A percentile compares a stretch with the other conserved stretches of the same genome.
These are phyloP conservation scores for Nibea albiflora DNA, from an alignment of 2,113 vertebrate genomes.

Conservation along the genomic window DNA sequence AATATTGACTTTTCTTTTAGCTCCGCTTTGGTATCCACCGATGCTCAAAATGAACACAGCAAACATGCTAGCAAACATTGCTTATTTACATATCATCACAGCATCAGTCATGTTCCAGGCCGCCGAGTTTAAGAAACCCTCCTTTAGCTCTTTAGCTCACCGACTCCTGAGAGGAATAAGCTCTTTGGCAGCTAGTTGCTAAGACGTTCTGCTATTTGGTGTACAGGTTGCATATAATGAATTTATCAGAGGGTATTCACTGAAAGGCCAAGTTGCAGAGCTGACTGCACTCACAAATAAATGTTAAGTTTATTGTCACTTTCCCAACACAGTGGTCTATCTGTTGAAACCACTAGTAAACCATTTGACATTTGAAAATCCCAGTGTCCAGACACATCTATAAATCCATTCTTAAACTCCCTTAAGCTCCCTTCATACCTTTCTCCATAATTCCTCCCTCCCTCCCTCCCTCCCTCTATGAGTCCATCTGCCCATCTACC, in stretches of 20 bases:
- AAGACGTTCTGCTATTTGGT: no score
- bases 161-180: no score
- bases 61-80: no score
- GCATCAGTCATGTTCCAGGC: no score
- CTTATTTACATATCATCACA: no score
- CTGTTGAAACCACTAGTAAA: neutral
- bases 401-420: neutral
- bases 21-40: neutral
- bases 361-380: constrained; percentile 4
- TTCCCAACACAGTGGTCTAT: neutral
- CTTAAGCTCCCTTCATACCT: neutral
- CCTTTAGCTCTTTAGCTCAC: no score
- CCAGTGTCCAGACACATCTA: constrained; percentile 9
- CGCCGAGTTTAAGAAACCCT: no score
- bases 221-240: no score
- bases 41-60: no score
- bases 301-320: neutral
- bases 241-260: no score
- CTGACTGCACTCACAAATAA: neutral
- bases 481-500: constrained; percentile 62
- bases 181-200: no score
- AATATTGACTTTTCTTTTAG: neutral
- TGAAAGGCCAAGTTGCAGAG: neutral
- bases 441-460: constrained; percentile 17
- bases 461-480: constrained; percentile 50